Percentiles rank a stretch among this genome's conserved stretches.
Conservation (phyloP, 2,888 invertebrate genomes). For the Phragmatobia fuliginosa region DNA sequence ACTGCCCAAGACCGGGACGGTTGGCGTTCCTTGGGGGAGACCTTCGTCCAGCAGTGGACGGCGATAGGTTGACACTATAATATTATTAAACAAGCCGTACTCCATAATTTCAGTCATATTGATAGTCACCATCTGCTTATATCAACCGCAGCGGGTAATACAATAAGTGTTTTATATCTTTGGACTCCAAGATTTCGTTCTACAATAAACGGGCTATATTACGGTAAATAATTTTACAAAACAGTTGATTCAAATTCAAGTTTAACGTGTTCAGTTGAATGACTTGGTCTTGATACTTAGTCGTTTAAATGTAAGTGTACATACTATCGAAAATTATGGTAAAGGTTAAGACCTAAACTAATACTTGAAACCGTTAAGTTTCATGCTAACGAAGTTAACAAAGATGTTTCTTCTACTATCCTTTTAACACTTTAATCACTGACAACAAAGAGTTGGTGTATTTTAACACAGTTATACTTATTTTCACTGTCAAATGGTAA, state of each 20-base stretch:
- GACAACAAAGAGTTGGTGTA: background rate
- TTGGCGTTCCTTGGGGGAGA: too few species aligned
- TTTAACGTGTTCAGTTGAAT: background rate
- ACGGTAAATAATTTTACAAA: background rate
- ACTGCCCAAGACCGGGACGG: too few species aligned
- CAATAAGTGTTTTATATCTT: background rate
- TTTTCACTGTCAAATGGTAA: background rate
- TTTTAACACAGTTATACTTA: background rate
- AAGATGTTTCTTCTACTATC: constrained; percentile 35
- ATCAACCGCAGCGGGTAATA: background rate
- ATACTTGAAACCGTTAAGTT: background rate
- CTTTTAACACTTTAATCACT: constrained; percentile 31
- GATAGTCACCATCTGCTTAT: background rate
- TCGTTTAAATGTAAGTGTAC: background rate
- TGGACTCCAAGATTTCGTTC: background rate
- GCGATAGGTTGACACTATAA: too few species aligned
- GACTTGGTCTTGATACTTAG: background rate
- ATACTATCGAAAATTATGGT: background rate
- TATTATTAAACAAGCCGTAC: background rate
- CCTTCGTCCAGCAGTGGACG: too few species aligned
- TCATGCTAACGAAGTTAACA: constrained; percentile 33
- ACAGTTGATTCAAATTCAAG: background rate
- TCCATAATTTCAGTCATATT: background rate
- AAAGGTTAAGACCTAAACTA: background rate
- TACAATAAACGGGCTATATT: background rate